Percentiles rank a stretch among this genome's conserved stretches.
These are phyloP conservation scores for Cyprinodon variegatus DNA, from an alignment of 2,113 vertebrate genomes.

Conservation along the genomic window DNA sequence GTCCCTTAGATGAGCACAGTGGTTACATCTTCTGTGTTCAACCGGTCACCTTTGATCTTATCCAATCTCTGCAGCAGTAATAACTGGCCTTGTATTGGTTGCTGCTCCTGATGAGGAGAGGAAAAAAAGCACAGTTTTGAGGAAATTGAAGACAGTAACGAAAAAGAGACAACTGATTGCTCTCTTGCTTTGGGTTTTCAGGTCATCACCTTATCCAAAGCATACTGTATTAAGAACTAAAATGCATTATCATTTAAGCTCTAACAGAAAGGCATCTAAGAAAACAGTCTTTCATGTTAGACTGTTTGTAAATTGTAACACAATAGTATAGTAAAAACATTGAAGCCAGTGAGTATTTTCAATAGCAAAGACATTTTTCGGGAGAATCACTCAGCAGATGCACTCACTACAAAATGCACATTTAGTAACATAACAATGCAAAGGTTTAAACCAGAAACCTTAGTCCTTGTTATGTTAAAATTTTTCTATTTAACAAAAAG, in stretches of 20 bases:
- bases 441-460: too few relatives aligned
- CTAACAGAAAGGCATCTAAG: neutral
- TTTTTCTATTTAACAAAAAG: too few relatives aligned
- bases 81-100: constrained; percentile 57
- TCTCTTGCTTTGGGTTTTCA: constrained; percentile 45
- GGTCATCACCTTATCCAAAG: constrained; percentile 25
- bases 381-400: too few relatives aligned
- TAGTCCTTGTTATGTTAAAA: too few relatives aligned
- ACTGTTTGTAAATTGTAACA: neutral
- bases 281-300: neutral
- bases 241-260: constrained; percentile 13
- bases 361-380: too few relatives aligned
- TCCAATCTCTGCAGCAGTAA: constrained; percentile 50
- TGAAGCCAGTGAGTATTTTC: too few relatives aligned
- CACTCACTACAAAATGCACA: too few relatives aligned
- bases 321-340: neutral
- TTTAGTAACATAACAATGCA: too few relatives aligned
- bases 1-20: constrained; percentile 53
- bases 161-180: constrained; percentile 53
- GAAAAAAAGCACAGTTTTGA: constrained; percentile 51
- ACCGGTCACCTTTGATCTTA: constrained; percentile 69
- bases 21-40: constrained; percentile 59
- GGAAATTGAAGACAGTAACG: constrained; percentile 40
- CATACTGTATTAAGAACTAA: constrained; percentile 41
- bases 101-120: constrained; percentile 53